phyloP scores from a whole-genome alignment of 2,888 invertebrate genomes.

The Ophion ventricosus region DNA sequence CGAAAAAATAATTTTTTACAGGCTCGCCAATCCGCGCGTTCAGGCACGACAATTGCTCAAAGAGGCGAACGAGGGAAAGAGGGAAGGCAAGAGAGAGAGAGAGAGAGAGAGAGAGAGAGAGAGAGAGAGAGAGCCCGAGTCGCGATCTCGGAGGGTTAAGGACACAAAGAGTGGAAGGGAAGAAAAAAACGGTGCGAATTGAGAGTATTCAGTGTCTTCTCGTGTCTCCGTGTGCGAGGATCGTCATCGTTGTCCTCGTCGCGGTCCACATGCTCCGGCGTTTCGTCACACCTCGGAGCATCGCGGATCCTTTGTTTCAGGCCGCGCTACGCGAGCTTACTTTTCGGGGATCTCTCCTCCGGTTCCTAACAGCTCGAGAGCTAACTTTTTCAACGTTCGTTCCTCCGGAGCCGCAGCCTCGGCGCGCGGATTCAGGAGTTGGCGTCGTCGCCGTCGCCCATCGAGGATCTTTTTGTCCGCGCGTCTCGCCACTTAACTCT shows the following conservation, averaged over 20 bases:
- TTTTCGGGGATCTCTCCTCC: slow-evolving; percentile 26
- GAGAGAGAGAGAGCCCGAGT: slow-evolving; percentile 32
- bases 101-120: neutral
- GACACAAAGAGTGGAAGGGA: slow-evolving; percentile 2
- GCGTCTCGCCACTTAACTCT: slow-evolving; percentile 82
- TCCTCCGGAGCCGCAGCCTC: neutral
- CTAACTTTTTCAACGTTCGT: slow-evolving; percentile 29
- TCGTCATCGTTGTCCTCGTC: slow-evolving; percentile 36
- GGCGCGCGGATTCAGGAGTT: neutral
- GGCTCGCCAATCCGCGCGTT: slow-evolving; percentile 57
- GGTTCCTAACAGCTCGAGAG: neutral
- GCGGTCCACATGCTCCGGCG: slow-evolving; percentile 67
- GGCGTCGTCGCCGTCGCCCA: slow-evolving; percentile 76
- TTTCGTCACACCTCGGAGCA: slow-evolving; percentile 81
- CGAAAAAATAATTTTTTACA: slow-evolving; percentile 70
- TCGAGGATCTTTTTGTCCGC: slow-evolving; percentile 78
- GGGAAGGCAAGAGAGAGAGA: slow-evolving; percentile 22
- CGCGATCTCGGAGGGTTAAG: slow-evolving; percentile 37
- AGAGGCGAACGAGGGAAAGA: slow-evolving; percentile 14
- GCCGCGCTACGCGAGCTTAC: slow-evolving; percentile 69
- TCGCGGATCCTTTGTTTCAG: slow-evolving; percentile 79
- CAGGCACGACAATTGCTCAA: slow-evolving; percentile 61
- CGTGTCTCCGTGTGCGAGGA: slow-evolving; percentile 11
- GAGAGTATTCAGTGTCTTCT: slow-evolving; percentile 53
- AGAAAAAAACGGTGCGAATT: slow-evolving; percentile 41